These are phyloP conservation scores for Archaeoteleia sp. DNA, from an alignment of 2,888 invertebrate species.

Conservation along the genomic window DNA sequence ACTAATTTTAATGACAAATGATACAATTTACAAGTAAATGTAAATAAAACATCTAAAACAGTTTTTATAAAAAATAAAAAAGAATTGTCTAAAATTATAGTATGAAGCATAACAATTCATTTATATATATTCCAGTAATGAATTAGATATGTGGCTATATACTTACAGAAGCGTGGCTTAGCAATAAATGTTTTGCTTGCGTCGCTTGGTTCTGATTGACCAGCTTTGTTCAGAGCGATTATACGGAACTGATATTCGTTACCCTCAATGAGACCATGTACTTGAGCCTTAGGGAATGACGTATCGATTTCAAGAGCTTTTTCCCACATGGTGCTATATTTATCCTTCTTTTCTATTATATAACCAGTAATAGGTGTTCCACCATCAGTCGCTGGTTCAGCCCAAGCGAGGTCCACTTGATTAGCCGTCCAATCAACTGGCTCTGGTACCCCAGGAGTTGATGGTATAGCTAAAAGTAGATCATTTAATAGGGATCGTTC, in stretches of 20 bases:
- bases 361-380: conserved; percentile 96
- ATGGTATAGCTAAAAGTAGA: conserved; percentile 83
- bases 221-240: conserved; percentile 95
- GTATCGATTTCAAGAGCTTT: conserved; percentile 90
- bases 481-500: too few species aligned
- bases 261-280: conserved; percentile 95
- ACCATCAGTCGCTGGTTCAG: conserved; percentile 91
- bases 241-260: conserved; percentile 98
- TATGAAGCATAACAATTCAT: background rate
- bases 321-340: conserved; percentile 94
- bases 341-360: conserved; percentile 94
- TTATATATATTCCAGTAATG: background rate
- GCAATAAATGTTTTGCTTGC: conserved; percentile 89
- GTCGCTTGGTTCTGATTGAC: conserved; percentile 93
- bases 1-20: too few species aligned
- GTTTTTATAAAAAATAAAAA: too few species aligned
- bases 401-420: conserved; percentile 94
- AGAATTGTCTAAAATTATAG: conserved; percentile 1
- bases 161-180: conserved; percentile 86
- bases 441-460: conserved; percentile 92
- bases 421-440: conserved; percentile 94
- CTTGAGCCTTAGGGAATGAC: conserved; percentile 84
- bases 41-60: too few species aligned
- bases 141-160: too few species aligned
- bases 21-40: too few species aligned